These are phyloP conservation scores for Venustaconcha ellipsiformis DNA, from an alignment of 1,140 invertebrate genomes.

Conservation along the genomic window DNA sequence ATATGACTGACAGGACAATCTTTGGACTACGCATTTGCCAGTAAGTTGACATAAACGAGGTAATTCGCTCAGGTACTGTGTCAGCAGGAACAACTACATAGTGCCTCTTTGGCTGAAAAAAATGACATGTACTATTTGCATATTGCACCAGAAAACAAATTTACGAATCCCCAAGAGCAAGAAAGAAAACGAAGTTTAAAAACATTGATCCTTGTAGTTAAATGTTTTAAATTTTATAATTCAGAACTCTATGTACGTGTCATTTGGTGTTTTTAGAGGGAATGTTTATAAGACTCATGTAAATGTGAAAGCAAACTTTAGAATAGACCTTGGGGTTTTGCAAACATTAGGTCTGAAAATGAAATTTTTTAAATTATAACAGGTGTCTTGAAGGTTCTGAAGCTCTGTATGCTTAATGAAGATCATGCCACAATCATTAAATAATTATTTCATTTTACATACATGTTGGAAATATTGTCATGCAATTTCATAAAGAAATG, in stretches of 20 bases:
- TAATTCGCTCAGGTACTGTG: slow-evolving; percentile 38
- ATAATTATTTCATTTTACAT: too few species aligned
- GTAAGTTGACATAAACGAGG: slow-evolving; percentile 48
- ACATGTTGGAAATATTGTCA: too few species aligned
- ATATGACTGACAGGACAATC: slow-evolving; percentile 56
- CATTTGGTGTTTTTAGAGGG: neutral
- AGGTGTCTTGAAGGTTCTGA: too few species aligned
- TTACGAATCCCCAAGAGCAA: neutral
- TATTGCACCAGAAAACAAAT: neutral
- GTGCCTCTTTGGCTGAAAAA: slow-evolving; percentile 39
- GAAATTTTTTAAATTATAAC: too few species aligned
- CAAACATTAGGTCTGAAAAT: too few species aligned
- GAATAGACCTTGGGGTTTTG: too few species aligned
- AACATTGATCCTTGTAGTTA: neutral
- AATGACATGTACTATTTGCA: neutral
- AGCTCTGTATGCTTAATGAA: too few species aligned
- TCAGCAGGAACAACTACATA: slow-evolving; percentile 53
- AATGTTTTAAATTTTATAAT: neutral
- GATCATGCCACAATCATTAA: too few species aligned
- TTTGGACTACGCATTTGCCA: slow-evolving; percentile 57
- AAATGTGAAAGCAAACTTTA: too few species aligned
- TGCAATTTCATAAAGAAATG: too few species aligned
- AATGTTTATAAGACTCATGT: neutral
- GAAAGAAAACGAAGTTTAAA: neutral
- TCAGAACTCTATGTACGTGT: neutral